Evolutionary conservation across 2,113 vertebrate species (phyloP), one percentile per base, ranked within the genome.

Genomic region (Corvus moneduloides): DNA sequence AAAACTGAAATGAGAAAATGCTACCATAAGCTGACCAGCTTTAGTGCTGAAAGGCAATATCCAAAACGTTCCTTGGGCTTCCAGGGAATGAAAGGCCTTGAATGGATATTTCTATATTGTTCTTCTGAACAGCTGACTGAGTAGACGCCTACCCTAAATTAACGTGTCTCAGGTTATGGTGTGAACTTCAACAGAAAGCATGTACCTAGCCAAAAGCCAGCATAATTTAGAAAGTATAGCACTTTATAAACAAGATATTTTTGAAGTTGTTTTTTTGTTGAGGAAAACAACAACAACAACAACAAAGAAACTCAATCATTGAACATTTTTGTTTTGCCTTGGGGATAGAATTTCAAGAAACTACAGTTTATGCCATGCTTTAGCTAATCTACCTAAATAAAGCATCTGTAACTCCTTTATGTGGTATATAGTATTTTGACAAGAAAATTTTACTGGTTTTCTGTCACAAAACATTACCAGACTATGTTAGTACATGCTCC

Each of bases 351-450:
- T 81, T 94, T 91, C 54, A 84, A 96, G 79, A 93, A 94, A 87
- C 35, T 86, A 26, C 24, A 64, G 22, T 90, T 94, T 92, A 85
- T 81, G 49, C 55, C 74, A 52, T 64, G 58, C 64, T 97, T 97
- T 96, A 95, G 44, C 80, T 95, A 80, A 93, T 90, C 76, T 94
- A 77, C 68, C 75, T 93, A 95, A 95, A 79, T 80, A 93, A 56
- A 97, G 76, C 84, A 97, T 97, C 90, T 97, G 85, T 87, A 96
- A 95, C 35, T 94, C 77, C 84, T 97, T 96, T 96, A 93, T 94
- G 59, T 96, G 84, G 73, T 68, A 93, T 93, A 97, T 94, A 80
- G 54, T 44, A 69, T 88, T 96, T 87, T 87, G 84, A 93, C 81
- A 94, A 92, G 93, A 93, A 94, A 54, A 84, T 90, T 94, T 97